These are phyloP conservation scores for Euphydryas editha DNA, from an alignment of 2,888 invertebrate genomes.

Conservation along the genomic window DNA sequence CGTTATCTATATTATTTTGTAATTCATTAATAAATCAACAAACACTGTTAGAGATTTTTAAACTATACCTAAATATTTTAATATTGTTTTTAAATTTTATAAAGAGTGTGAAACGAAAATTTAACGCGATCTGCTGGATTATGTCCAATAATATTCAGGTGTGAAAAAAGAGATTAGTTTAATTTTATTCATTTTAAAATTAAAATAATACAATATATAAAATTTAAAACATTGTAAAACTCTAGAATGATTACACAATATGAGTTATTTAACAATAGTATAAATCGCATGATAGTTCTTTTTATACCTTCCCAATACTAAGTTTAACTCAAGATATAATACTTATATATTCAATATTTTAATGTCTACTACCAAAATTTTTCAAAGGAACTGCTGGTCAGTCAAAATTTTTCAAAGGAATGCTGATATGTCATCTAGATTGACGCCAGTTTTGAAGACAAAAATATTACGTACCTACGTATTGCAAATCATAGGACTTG, in stretches of 20 bases:
- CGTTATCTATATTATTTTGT: too few relatives aligned
- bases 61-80: slow-evolving; percentile 12
- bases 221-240: slow-evolving; percentile 44
- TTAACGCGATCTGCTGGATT: slow-evolving; percentile 34
- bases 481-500: not conserved
- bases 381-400: not conserved
- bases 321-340: not conserved
- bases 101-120: slow-evolving; percentile 26
- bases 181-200: slow-evolving; percentile 52
- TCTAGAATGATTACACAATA: slow-evolving; percentile 47
- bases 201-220: slow-evolving; percentile 18
- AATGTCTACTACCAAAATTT: not conserved
- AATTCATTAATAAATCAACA: not conserved
- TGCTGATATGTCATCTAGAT: not conserved
- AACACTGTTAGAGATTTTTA: not conserved
- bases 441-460: not conserved
- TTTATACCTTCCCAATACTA: not conserved
- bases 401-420: not conserved
- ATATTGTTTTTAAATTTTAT: slow-evolving; percentile 23
- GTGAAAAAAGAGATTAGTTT: slow-evolving; percentile 51
- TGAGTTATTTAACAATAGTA: slow-evolving; percentile 16
- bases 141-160: slow-evolving; percentile 56
- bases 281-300: not conserved
- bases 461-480: too few relatives aligned
- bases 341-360: not conserved